Percentiles rank a stretch among this genome's conserved stretches.
Evolutionary conservation across 2,888 invertebrate genomes (phyloP).

Genomic region (Himalopsyche anomala): DNA sequence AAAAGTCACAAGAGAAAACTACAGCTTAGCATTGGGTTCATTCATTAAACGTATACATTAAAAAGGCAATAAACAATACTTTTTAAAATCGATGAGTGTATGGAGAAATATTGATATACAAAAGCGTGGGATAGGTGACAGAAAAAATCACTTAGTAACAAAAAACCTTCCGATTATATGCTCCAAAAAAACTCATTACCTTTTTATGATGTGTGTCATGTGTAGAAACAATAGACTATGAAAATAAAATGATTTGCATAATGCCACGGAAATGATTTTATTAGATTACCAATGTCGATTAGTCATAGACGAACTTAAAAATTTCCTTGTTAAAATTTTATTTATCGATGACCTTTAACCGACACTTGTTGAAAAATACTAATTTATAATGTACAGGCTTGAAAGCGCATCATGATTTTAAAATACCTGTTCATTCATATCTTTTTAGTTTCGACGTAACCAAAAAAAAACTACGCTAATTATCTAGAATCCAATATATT

Average conservation of each 20-base stretch:
- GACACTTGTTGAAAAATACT: constrained; percentile 27
- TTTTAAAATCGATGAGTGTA: not conserved
- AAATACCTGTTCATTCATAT: not conserved
- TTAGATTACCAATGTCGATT: constrained; percentile 40
- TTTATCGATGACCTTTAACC: constrained; percentile 38
- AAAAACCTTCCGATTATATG: constrained; percentile 29
- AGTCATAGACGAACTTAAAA: constrained; percentile 11
- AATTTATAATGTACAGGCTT: not conserved
- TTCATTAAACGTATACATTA: too few relatives aligned
- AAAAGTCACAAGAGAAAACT: too few relatives aligned
- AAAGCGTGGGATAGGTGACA: constrained; percentile 40
- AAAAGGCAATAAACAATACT: too few relatives aligned
- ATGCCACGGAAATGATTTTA: constrained; percentile 34
- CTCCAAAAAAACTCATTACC: constrained; percentile 40
- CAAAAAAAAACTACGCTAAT: too few relatives aligned
- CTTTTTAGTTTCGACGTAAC: not conserved
- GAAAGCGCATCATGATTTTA: constrained; percentile 12
- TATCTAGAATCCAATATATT: too few relatives aligned
- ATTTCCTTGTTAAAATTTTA: constrained; percentile 35
- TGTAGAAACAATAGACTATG: constrained; percentile 4
- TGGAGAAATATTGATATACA: not conserved
- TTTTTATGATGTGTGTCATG: constrained; percentile 40
- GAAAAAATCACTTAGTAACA: constrained; percentile 39
- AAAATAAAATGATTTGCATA: constrained; percentile 31
- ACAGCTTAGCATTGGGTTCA: too few relatives aligned